These are phyloP conservation scores for Corythornis madagascariensis DNA, from an alignment of 2,113 vertebrate species.

Conservation along the genomic window DNA sequence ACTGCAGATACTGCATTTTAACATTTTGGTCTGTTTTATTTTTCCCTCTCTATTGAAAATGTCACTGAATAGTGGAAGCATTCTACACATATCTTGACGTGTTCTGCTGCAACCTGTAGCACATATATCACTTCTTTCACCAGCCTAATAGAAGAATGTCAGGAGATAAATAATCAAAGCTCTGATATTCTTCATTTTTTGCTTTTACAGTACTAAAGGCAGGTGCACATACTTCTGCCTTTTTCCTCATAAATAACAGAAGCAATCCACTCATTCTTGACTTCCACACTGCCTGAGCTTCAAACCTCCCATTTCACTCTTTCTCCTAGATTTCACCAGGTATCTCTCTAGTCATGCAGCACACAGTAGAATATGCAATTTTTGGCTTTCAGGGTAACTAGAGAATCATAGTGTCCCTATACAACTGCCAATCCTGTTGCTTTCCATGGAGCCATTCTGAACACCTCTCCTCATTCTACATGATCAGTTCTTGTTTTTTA, in stretches of 20 bases:
- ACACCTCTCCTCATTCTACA: not conserved
- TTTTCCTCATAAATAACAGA: not conserved
- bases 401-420: not conserved
- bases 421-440: not conserved
- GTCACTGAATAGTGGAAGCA: not conserved
- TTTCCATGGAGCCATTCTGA: not conserved
- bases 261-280: not conserved
- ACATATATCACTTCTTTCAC: not conserved
- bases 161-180: conserved; percentile 1
- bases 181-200: not conserved
- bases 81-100: not conserved
- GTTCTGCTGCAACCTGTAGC: not conserved
- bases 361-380: not conserved
- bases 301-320: not conserved
- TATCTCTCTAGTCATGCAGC: not conserved
- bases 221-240: not conserved
- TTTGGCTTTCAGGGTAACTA: not conserved
- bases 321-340: not conserved
- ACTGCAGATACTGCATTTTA: not conserved
- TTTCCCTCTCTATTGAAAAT: not conserved
- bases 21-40: not conserved
- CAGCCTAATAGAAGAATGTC: not conserved
- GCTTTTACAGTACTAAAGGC: not conserved
- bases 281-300: not conserved
- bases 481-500: not conserved